phyloP scores from a whole-genome alignment of 1,140 invertebrate genomes.

The Macrocentrus cingulum region DNA sequence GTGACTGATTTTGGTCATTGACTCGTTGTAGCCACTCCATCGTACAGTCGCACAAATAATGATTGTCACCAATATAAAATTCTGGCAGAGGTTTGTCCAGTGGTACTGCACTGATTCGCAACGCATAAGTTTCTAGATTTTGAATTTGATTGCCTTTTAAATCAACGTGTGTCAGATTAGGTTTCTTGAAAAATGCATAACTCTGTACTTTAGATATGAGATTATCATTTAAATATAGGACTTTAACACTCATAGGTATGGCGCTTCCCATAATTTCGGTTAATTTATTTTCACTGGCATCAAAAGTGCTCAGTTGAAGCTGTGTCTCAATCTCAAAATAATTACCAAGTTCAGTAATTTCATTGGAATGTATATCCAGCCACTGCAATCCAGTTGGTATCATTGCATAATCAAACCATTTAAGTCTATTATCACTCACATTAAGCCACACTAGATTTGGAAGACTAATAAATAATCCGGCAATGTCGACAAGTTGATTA shows the following conservation, averaged over 20 bases:
- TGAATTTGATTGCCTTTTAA: slow-evolving; percentile 82
- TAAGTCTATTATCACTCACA: slow-evolving; percentile 86
- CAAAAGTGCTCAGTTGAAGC: slow-evolving; percentile 79
- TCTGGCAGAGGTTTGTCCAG: slow-evolving; percentile 78
- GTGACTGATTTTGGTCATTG: slow-evolving; percentile 72
- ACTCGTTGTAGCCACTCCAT: slow-evolving; percentile 84
- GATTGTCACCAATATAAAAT: slow-evolving; percentile 89
- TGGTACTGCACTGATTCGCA: slow-evolving; percentile 79
- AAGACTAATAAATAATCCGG: slow-evolving; percentile 80
- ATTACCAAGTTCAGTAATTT: slow-evolving; percentile 85
- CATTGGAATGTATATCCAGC: slow-evolving; percentile 87
- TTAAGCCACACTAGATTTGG: slow-evolving; percentile 89
- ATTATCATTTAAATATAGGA: slow-evolving; percentile 84
- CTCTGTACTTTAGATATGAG: slow-evolving; percentile 84
- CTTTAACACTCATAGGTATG: slow-evolving; percentile 84
- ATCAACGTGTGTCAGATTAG: slow-evolving; percentile 84
- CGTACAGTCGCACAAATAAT: slow-evolving; percentile 86
- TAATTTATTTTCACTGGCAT: slow-evolving; percentile 82
- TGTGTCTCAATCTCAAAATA: slow-evolving; percentile 86
- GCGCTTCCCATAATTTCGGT: slow-evolving; percentile 83
- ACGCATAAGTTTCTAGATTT: slow-evolving; percentile 81
- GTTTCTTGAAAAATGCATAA: slow-evolving; percentile 92
- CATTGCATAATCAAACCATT: slow-evolving; percentile 88
- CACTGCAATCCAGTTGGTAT: slow-evolving; percentile 87
- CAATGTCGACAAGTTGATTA: slow-evolving; percentile 83